Percentiles rank a stretch among this genome's conserved stretches.
These are phyloP conservation scores for Eustalomyia histrio DNA, from an alignment of 2,888 invertebrate species.

Conservation along the genomic window DNA sequence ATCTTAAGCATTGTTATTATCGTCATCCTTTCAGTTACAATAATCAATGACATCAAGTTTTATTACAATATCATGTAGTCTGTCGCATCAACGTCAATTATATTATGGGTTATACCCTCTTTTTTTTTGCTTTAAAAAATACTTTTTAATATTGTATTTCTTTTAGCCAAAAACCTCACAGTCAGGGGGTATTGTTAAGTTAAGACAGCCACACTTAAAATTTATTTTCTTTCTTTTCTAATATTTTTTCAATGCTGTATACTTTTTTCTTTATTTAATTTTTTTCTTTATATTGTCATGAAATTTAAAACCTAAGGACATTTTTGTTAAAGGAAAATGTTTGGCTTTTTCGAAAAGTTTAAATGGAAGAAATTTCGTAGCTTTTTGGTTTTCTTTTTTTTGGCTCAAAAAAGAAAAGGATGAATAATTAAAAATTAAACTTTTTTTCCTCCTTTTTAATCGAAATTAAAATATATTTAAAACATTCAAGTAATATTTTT, in stretches of 20 bases:
- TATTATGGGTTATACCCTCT: constrained; percentile 24
- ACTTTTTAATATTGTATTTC: constrained; percentile 20
- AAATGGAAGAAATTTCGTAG: constrained; percentile 20
- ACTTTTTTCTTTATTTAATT: constrained; percentile 34
- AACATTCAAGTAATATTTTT: background rate
- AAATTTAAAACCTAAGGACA: constrained; percentile 52
- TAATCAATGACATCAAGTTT: constrained; percentile 12
- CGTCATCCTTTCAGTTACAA: background rate
- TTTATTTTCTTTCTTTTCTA: constrained; percentile 13
- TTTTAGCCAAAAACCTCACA: constrained; percentile 29
- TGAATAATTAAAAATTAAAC: constrained; percentile 40
- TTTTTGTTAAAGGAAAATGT: constrained; percentile 47
- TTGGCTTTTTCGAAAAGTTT: constrained; percentile 38
- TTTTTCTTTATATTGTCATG: constrained; percentile 24
- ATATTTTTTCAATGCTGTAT: constrained; percentile 7
- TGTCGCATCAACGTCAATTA: constrained; percentile 53
- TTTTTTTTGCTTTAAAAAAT: background rate
- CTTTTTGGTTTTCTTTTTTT: background rate
- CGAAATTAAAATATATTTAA: constrained; percentile 1
- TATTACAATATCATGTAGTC: constrained; percentile 38
- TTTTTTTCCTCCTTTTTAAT: constrained; percentile 11
- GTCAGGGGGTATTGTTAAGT: constrained; percentile 49
- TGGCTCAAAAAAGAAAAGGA: background rate
- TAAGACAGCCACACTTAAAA: constrained; percentile 46
- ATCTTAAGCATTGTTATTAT: background rate